Base-by-base conservation (phyloP, 2,888 invertebrate species). In the Eustalomyia histrio region DNA sequence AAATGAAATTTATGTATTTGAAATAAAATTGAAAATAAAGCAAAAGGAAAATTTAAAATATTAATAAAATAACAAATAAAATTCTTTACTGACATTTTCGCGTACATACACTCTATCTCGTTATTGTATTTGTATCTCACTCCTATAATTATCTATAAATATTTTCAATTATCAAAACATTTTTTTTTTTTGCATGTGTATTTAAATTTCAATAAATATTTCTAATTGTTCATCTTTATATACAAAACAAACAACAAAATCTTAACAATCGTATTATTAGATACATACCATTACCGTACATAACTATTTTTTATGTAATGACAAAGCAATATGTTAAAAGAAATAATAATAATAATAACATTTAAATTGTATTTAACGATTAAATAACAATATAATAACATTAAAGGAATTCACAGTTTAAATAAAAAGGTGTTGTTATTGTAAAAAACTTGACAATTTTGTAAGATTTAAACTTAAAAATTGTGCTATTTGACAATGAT, bases 281-380 rank as follows among this genome's bases (percentile, higher is more conserved):
- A 29, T 52, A 24, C 35, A 35, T 18, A 61, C 57, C 50, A 52
- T 35, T 68, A 58, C 39, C 39, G 12, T 33, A 50, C 47, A 33
- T 21, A 52, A 52, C 47, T 0, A 35, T 47, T 65, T 55, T 47
- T 63, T 14, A 67, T 52, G 14, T 57, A 60, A 60, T 52, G 33
- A 21, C 33, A 60, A 74, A 68, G 68, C 61, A 76, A 76, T 68
- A 76, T 76, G 17, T 63, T 61, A 52, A 1, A 69, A 35, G 18
- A 14, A 50, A 35, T 8, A 18, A 53, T 7, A 50, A 35, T 8
- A 18, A 53, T 7, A 50, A 35, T 12, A 18, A 53, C 12, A 57
- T 24, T 17, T 52, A 72, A 21, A 67, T 53, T 55, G n/a, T 35
- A 50, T 55, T 21, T 29, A 29, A 50, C 16, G 17, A 17, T 29